These are phyloP conservation scores for Heliconius hewitsoni DNA, from an alignment of 1,140 invertebrate genomes.

Conservation along the genomic window DNA sequence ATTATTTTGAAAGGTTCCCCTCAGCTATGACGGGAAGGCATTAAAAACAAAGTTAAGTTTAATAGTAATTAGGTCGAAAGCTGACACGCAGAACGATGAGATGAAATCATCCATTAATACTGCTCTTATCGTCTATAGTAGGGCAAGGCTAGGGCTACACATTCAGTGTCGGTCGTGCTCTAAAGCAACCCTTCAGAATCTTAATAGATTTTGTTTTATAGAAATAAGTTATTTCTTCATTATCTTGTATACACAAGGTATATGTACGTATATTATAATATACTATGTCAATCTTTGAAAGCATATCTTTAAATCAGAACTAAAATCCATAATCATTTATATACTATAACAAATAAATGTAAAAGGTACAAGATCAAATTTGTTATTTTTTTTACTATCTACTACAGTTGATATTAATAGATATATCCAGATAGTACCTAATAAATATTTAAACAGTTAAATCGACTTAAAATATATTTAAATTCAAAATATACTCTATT, in stretches of 20 bases:
- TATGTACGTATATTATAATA: not conserved
- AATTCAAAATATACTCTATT: no score
- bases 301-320: not conserved
- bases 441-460: no score
- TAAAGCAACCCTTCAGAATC: not conserved
- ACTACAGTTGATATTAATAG: no score
- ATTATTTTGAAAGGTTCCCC: no score
- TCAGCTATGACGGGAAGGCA: not conserved
- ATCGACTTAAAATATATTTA: no score
- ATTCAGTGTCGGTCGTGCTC: not conserved
- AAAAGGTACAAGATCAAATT: not conserved
- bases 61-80: conserved; percentile 40
- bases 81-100: conserved; percentile 20
- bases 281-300: no score
- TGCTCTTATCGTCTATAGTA: not conserved
- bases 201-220: not conserved
- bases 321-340: no score
- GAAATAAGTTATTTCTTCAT: no score
- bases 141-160: not conserved
- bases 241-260: not conserved
- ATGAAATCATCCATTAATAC: conserved; percentile 35
- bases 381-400: no score
- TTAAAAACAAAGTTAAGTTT: conserved; percentile 19
- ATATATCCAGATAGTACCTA: no score
- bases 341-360: not conserved